Evolutionary conservation across 2,888 invertebrate genomes (phyloP), one percentile per base, ranked within the genome.

Genomic region (Thymelicus acteon): DNA sequence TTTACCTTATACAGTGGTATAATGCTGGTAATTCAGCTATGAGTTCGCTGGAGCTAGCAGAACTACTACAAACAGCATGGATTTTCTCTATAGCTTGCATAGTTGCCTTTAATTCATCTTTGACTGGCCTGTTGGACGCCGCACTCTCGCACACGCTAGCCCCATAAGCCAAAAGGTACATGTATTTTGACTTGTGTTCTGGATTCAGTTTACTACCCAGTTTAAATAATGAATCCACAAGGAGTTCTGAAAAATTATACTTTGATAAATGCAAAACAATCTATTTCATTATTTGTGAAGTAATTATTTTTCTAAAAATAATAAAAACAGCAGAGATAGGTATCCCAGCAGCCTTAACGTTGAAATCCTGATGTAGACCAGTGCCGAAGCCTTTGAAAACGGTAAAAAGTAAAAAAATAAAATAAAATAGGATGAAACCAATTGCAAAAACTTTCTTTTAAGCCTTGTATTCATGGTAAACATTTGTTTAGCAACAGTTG

Each of bases 151-250:
- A 97, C 0, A 99, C 98, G 86, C 98, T 98, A 0, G 98, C 97
- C 0, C 99, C 97, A 90, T 99, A 99, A 1, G 99, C 98, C 79
- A 99, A 90, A 71, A 99, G 93, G 87, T 97, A 97, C 85, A 99
- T 97, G 86, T 99, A 99, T 87, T 99, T 99, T 7, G 98, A 97
- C 91, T 99, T 98, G 87, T 99, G 98, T 82, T 99, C 99, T 0
- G 98, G 98, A 91, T 99, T 99, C 71, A 99, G 92, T 92, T 98
- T 98, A 19, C 97, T 96, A n/a, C 97, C 98, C 2, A 98, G 97
- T 86, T 98, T 98, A 86, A 99, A 99, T 10, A 99, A 93, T 0
- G 98, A 96, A 86, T 99, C 99, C 3, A 99, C 97, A 3, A 99
- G 93, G 58, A 99, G 94, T 87, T 99, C 99, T 86, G 83, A 12